Evolutionary conservation across 2,797 vertebrate species (phyloP).

Genomic region (Buceros bicornis): DNA sequence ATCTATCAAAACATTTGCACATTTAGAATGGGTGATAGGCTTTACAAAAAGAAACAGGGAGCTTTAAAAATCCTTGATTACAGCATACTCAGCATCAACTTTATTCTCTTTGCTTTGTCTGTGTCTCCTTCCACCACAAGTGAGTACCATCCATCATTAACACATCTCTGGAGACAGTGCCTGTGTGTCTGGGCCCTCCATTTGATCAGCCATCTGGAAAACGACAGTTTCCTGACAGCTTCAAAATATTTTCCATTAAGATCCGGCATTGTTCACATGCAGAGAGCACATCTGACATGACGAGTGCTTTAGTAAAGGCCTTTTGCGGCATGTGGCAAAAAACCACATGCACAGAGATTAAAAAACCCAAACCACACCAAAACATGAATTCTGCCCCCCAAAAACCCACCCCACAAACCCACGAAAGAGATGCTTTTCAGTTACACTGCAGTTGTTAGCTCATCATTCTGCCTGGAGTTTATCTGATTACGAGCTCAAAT

Average conservation of each 20-base stretch:
- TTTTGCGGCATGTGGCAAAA: background rate
- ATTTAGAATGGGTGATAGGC: background rate
- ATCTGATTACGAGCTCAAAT: background rate
- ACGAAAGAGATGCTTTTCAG: background rate
- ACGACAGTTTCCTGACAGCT: background rate
- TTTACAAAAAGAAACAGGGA: background rate
- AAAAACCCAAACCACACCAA: background rate
- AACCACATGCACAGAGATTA: background rate
- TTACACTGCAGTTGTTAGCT: background rate
- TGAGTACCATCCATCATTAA: background rate
- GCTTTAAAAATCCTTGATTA: background rate
- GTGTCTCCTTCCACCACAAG: background rate
- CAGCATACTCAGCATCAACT: background rate
- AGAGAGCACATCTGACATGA: background rate
- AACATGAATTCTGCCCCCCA: background rate
- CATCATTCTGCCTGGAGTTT: background rate
- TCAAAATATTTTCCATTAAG: constrained; percentile 6
- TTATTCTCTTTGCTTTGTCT: background rate
- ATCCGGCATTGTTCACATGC: background rate
- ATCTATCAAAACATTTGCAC: background rate
- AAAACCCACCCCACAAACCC: background rate
- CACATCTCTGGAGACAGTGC: background rate
- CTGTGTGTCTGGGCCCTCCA: background rate
- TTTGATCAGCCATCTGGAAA: constrained; percentile 44
- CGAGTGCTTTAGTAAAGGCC: background rate